Conservation (phyloP, 2,888 invertebrate genomes). For the Thysanoteuthis rhombus region DNA sequence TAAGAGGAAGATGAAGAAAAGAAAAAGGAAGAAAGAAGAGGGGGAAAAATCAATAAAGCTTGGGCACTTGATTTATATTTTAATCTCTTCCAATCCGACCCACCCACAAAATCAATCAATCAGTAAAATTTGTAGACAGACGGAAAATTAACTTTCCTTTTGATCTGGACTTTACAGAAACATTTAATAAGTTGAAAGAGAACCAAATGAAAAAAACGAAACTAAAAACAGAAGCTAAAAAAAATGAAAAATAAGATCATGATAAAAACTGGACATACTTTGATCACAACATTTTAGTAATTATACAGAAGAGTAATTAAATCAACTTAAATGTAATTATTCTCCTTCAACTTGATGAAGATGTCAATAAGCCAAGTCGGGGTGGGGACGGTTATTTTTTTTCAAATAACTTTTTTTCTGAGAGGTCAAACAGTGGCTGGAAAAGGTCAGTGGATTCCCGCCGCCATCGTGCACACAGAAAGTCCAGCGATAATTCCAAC, state of each 20-base stretch:
- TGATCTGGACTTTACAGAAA: neutral
- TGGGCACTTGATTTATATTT: neutral
- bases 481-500: too few species aligned
- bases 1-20: neutral
- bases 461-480: neutral
- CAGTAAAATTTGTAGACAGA: neutral
- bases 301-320: neutral
- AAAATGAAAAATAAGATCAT: neutral
- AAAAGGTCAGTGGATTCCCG: neutral
- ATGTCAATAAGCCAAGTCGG: neutral
- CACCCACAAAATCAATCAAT: neutral
- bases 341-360: neutral
- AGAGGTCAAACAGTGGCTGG: neutral
- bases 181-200: neutral
- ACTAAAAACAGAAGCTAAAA: too few species aligned
- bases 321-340: constrained; percentile 12
- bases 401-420: neutral
- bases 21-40: neutral
- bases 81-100: neutral
- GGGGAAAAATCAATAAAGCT: neutral
- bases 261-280: neutral
- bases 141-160: neutral
- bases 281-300: neutral
- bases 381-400: neutral
- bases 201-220: neutral